Evolutionary conservation across 1,140 invertebrate species (phyloP).

Genomic region (Euura saliciscinereae): DNA sequence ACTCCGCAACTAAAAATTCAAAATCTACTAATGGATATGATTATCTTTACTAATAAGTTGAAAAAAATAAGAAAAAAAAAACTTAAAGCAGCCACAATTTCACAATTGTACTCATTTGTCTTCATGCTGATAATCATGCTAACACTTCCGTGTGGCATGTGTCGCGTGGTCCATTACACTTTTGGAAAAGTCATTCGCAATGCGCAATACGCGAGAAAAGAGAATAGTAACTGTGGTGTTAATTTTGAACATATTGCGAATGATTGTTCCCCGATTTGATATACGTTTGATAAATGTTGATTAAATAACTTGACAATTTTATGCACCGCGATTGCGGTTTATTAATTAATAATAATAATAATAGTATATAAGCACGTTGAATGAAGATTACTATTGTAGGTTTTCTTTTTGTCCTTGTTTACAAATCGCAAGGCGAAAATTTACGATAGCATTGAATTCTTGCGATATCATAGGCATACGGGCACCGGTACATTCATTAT

Average conservation of each 20-base stretch:
- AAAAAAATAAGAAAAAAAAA: not conserved
- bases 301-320: not conserved
- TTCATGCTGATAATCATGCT: not conserved
- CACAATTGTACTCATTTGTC: not conserved
- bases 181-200: not conserved
- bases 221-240: not conserved
- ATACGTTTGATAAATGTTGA: constrained; percentile 7
- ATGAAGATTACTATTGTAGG: not conserved
- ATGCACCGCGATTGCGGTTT: not conserved
- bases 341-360: not conserved
- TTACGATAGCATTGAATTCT: not conserved
- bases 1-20: not conserved
- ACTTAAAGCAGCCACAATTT: not conserved
- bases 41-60: not conserved
- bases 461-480: no score
- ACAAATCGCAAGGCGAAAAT: not conserved
- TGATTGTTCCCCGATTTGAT: not conserved
- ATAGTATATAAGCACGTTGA: not conserved
- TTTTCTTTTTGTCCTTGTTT: not conserved
- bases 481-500: not conserved
- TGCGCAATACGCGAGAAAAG: not conserved
- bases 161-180: not conserved
- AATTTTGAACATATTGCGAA: not conserved
- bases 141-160: not conserved
- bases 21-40: not conserved